A percentile compares a stretch with the other conserved stretches of the same genome.
These are phyloP conservation scores for Brachyhypopomus gauderio DNA, from an alignment of 2,113 vertebrate genomes.

Conservation along the genomic window DNA sequence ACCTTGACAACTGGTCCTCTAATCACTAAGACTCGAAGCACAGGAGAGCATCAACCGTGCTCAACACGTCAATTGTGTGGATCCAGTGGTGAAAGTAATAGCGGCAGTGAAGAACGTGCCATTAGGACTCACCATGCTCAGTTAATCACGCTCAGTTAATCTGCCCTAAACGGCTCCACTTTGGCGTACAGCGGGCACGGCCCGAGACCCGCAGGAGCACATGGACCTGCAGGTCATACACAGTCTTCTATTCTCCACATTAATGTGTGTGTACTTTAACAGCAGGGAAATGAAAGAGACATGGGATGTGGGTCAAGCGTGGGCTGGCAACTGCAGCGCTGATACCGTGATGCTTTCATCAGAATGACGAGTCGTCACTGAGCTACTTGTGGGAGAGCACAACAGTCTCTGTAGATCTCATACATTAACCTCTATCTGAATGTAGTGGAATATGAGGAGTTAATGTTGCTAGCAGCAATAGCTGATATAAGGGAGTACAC, in stretches of 20 bases:
- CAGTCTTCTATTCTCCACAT: neutral
- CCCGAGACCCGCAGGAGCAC: neutral
- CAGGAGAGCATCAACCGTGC: conserved; percentile 64
- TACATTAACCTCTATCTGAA: neutral
- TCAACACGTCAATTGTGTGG: conserved; percentile 64
- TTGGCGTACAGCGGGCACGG: conserved; percentile 12
- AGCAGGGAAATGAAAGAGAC: conserved; percentile 16
- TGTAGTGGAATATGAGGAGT: neutral
- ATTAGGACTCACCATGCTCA: conserved; percentile 49
- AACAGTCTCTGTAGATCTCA: conserved; percentile 25
- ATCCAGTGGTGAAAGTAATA: conserved; percentile 53
- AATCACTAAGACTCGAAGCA: conserved; percentile 45
- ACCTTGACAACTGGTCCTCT: neutral
- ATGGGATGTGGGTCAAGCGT: conserved; percentile 44
- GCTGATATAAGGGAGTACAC: no score
- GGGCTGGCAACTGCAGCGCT: conserved; percentile 24
- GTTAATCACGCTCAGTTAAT: conserved; percentile 50
- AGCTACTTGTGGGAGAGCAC: conserved; percentile 11
- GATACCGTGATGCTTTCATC: conserved; percentile 38
- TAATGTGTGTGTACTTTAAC: conserved; percentile 30
- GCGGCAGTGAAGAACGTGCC: conserved; percentile 24
- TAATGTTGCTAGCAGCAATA: neutral
- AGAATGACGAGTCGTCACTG: conserved; percentile 14
- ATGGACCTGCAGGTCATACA: conserved; percentile 1
- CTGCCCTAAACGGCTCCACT: conserved; percentile 17